Conservation (phyloP, 2,113 vertebrate species). For the Rafetus swinhoei region DNA sequence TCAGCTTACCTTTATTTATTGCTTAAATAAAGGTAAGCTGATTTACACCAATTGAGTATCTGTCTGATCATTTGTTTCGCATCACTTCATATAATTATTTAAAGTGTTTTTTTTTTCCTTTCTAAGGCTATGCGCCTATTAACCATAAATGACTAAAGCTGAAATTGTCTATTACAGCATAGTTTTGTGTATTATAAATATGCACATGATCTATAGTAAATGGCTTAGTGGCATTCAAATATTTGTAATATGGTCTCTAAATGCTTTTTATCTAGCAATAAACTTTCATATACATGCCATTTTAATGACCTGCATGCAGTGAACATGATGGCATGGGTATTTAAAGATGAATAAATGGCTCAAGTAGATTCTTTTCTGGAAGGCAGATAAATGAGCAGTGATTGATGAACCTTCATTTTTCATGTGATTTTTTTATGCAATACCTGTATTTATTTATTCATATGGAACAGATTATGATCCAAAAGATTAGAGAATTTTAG, state of each 20-base stretch:
- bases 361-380: conserved; percentile 19
- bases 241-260: conserved; percentile 4
- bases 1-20: neutral
- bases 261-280: conserved; percentile 17
- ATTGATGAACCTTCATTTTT: conserved; percentile 8
- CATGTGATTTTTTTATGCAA: neutral
- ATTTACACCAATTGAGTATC: neutral
- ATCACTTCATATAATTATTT: neutral
- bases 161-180: neutral
- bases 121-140: neutral
- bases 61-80: neutral
- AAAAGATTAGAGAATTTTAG: neutral
- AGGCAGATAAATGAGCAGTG: conserved; percentile 27
- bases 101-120: neutral
- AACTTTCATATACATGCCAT: conserved; percentile 15
- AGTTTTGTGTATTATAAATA: neutral
- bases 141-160: neutral
- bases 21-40: neutral
- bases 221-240: neutral
- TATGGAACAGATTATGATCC: neutral
- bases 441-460: neutral
- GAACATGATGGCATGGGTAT: conserved; percentile 36
- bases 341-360: conserved; percentile 3
- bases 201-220: conserved; percentile 4
- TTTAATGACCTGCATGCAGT: conserved; percentile 34